Conservation (phyloP, 2,113 vertebrate genomes). For the Brachyhypopomus gauderio region DNA sequence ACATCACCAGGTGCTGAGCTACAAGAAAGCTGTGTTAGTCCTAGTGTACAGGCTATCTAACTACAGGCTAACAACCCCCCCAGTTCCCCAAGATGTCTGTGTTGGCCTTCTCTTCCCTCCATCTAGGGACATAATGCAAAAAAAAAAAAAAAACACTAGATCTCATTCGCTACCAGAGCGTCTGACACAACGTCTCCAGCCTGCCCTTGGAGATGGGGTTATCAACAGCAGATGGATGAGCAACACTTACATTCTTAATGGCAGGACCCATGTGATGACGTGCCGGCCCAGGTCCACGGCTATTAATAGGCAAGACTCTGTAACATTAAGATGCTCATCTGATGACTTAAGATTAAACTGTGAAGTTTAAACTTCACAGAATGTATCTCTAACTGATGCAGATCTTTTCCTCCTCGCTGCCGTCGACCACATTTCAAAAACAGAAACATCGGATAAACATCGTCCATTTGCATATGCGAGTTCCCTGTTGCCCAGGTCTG, state of each 20-base stretch:
- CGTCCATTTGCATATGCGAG: conserved; percentile 72
- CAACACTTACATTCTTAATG: background rate
- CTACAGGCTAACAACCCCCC: background rate
- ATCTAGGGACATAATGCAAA: background rate
- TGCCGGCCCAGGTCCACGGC: background rate
- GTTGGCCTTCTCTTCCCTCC: too few species aligned
- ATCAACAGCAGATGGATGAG: background rate
- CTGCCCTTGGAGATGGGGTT: background rate
- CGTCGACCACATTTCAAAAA: conserved; percentile 57
- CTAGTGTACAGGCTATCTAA: background rate
- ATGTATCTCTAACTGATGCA: background rate
- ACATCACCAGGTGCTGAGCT: too few species aligned
- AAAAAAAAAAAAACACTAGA: background rate
- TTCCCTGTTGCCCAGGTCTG: conserved; percentile 69
- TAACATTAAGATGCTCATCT: background rate
- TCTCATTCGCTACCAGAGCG: background rate
- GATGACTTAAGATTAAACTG: background rate
- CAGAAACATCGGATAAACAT: conserved; percentile 65
- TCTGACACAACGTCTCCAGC: background rate
- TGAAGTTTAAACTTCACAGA: background rate
- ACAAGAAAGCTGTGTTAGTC: too few species aligned
- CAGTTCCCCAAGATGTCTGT: too few species aligned
- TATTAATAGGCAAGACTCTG: background rate
- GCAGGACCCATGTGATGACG: background rate
- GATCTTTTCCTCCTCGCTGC: conserved; percentile 60